phyloP scores from a whole-genome alignment of 2,797 vertebrate species.

The Alcedo atthis region DNA sequence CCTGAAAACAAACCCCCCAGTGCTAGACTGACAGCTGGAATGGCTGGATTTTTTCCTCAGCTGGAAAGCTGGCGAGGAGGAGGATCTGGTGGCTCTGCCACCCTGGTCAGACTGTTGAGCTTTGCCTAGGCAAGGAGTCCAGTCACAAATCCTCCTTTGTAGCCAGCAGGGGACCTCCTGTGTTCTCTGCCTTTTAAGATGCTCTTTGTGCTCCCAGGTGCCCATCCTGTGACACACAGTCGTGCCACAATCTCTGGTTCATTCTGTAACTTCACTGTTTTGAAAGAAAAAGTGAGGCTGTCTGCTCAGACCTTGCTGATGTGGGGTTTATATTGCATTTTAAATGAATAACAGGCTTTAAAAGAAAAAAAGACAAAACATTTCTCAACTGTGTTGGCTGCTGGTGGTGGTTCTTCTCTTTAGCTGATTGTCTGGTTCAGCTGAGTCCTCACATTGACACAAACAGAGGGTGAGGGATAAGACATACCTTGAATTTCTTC shows the following conservation, averaged over 20 bases:
- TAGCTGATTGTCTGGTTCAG: background rate
- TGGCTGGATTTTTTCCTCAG: background rate
- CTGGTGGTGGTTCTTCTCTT: background rate
- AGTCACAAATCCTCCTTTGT: background rate
- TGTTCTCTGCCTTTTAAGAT: background rate
- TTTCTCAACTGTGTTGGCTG: background rate
- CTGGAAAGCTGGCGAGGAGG: background rate
- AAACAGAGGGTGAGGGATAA: background rate
- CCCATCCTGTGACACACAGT: background rate
- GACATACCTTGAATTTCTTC: background rate
- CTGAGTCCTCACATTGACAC: background rate
- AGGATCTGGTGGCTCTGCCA: background rate
- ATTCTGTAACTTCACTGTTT: background rate
- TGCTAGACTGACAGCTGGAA: background rate
- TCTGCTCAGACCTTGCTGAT: background rate
- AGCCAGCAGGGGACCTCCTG: background rate
- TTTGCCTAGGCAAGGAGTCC: background rate
- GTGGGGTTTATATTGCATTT: background rate
- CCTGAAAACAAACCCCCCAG: conserved; percentile 28
- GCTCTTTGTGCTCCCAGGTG: background rate
- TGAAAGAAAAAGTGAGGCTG: background rate
- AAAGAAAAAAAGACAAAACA: background rate
- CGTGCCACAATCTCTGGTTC: background rate
- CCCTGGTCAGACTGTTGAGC: background rate
- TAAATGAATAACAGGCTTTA: background rate